Evolutionary conservation across 2,888 invertebrate species (phyloP), one percentile per base, ranked within the genome.

Genomic region (Drosophila rubida): DNA sequence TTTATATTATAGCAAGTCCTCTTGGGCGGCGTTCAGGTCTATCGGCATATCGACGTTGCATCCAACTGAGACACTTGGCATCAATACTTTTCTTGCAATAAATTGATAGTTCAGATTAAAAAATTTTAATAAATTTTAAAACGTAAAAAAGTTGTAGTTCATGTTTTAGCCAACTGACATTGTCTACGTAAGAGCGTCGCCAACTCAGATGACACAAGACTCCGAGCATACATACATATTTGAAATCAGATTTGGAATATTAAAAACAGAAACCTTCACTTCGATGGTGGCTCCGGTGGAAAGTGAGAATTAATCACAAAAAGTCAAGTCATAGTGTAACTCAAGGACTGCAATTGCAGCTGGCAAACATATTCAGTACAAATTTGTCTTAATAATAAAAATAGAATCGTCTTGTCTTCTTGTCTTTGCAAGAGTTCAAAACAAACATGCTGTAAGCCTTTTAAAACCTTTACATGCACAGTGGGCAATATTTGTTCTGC

Each of bases 71-170:
- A 9, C 19, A 7, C 22, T 35, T 22, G 2, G 2, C 75, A 65
- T 77, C 59, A 78, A 69, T 74, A 70, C 70, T 80, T 61, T 69
- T 81, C 77, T 70, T 75, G 82, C 65, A 64, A 11, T 6, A 44
- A 44, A 14, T 13, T 9, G 13, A 44, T 22, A 11, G 22, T 2
- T 6, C 2, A 27, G 16, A 14, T 25, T 9, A 35, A 75, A 75
- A 69, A 41, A 58, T 16, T 58, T n/a, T 3, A 35, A 35, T 8
- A n/a, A 48, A 19, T 11, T 48, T 32, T 19, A 51, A 9, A 14
- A 25, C 27, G 14, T 4, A n/a, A 39, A 41, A 25, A 8, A 25
- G 14, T 27, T 51, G 14, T 25, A 6, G 25, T 25, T 6, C 7
- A 25, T 25, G 6, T 50, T 50, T 19, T 16, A 51, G 39, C 37